A percentile compares a stretch with the other conserved stretches of the same genome.
These are phyloP conservation scores for Elephas maximus DNA, from an alignment of 2,113 vertebrate genomes.

Conservation along the genomic window DNA sequence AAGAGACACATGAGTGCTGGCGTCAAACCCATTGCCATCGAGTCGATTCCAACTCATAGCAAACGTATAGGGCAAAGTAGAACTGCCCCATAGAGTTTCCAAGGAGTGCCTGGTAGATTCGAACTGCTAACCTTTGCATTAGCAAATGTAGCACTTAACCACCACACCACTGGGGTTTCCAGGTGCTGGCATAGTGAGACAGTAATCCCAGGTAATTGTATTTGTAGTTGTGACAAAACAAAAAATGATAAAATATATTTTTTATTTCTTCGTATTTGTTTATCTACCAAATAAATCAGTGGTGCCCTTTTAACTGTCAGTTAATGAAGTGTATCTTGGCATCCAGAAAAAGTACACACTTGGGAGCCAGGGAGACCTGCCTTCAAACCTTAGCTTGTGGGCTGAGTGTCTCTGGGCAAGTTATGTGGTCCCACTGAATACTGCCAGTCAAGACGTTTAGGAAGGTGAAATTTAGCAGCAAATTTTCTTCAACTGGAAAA, in stretches of 20 bases:
- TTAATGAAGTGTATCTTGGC: not conserved
- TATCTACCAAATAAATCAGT: not conserved
- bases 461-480: not conserved
- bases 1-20: too few relatives aligned
- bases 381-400: not conserved
- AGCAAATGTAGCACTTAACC: too few relatives aligned
- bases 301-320: not conserved
- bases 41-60: too few relatives aligned
- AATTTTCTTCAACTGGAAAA: slow-evolving; percentile 8
- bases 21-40: too few relatives aligned
- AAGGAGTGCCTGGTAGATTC: too few relatives aligned
- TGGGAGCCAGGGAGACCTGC: not conserved
- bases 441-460: not conserved
- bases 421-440: not conserved
- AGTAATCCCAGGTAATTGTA: not conserved
- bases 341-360: not conserved
- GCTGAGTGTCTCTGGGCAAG: not conserved
- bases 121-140: too few relatives aligned
- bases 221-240: not conserved
- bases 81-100: too few relatives aligned
- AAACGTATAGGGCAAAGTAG: too few relatives aligned
- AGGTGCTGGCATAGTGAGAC: not conserved
- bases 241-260: not conserved
- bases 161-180: too few relatives aligned
- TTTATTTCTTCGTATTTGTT: not conserved